Conservation (phyloP, 1,140 invertebrate genomes). For the Stenopsyche tienmushanensis region DNA sequence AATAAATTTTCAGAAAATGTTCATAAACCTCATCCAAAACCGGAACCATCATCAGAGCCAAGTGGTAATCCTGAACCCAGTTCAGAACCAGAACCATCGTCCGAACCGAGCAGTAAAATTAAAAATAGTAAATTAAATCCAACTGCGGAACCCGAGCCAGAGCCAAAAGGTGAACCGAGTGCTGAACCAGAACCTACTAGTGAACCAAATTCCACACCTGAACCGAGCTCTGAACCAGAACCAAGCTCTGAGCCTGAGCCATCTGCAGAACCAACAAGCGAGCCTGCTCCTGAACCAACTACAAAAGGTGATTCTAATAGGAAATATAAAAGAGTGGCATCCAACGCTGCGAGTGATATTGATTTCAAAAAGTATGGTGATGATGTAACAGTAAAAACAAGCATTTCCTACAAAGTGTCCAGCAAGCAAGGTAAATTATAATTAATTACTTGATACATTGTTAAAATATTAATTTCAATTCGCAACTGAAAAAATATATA, state of each 20-base stretch:
- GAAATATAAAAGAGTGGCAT: slow-evolving; percentile 45
- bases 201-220: slow-evolving; percentile 50
- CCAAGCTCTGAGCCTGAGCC: slow-evolving; percentile 50
- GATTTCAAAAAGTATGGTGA: slow-evolving; percentile 52
- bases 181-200: slow-evolving; percentile 46
- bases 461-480: background rate
- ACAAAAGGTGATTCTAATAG: slow-evolving; percentile 49
- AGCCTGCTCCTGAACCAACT: slow-evolving; percentile 51
- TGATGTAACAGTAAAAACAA: slow-evolving; percentile 69
- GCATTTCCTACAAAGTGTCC: slow-evolving; percentile 72
- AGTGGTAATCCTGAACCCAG: slow-evolving; percentile 45
- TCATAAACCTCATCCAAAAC: slow-evolving; percentile 45
- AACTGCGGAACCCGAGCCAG: slow-evolving; percentile 42
- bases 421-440: slow-evolving; percentile 43
- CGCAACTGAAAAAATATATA: background rate
- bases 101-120: slow-evolving; percentile 44
- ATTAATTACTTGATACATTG: background rate
- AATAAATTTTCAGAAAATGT: background rate
- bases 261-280: slow-evolving; percentile 48
- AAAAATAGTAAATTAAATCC: slow-evolving; percentile 40
- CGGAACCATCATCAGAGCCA: slow-evolving; percentile 48
- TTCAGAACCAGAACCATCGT: slow-evolving; percentile 43
- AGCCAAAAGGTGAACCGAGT: slow-evolving; percentile 47
- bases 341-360: slow-evolving; percentile 51
- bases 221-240: slow-evolving; percentile 47